Percentiles rank a stretch among this genome's conserved stretches.
Conservation (phyloP, 2,888 invertebrate species). For the Nasonovia ribisnigri region DNA sequence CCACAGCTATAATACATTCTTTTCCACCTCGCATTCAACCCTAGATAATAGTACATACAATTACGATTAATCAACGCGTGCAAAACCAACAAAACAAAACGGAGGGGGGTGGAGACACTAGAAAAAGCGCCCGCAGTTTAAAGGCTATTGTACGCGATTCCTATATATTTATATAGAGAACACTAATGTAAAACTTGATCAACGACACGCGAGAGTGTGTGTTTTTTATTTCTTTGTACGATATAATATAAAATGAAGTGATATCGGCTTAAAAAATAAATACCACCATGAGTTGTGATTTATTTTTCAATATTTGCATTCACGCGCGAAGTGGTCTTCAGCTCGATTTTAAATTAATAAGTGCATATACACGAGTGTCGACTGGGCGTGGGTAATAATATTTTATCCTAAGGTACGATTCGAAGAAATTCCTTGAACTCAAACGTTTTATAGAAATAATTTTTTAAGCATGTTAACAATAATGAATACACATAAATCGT, state of each 20-base stretch:
- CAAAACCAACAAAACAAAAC: too few relatives aligned
- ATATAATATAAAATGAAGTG: neutral
- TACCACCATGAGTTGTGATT: neutral
- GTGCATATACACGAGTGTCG: neutral
- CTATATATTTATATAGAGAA: neutral
- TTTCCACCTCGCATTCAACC: neutral
- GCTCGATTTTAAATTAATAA: neutral
- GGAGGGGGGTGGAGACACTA: neutral
- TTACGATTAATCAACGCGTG: conserved; percentile 56
- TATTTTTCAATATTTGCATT: neutral
- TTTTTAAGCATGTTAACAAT: neutral
- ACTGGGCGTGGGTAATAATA: neutral
- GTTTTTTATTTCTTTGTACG: neutral
- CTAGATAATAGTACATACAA: conserved; percentile 44
- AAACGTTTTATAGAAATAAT: neutral
- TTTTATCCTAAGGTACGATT: neutral
- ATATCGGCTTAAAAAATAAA: neutral
- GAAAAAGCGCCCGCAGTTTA: neutral
- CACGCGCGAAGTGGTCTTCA: neutral
- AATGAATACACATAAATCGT: neutral
- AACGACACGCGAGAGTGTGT: neutral
- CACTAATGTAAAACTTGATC: conserved; percentile 1
- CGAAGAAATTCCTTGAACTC: neutral
- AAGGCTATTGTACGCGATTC: neutral
- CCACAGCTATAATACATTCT: neutral